Conservation (phyloP, 2,797 vertebrate species). For the Cuniculus paca region DNA sequence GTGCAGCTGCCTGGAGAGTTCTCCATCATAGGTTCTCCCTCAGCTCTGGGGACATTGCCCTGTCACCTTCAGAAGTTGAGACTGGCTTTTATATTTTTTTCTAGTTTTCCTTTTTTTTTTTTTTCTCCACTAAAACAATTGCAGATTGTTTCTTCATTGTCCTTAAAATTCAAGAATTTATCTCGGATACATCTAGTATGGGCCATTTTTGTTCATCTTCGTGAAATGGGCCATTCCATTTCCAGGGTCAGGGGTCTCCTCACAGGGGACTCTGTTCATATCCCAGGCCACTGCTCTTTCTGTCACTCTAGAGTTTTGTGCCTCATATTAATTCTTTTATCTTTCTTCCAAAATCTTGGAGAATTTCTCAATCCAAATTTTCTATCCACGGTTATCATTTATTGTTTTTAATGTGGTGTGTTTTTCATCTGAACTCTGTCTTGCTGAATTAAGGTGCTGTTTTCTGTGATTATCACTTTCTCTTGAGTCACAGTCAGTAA, state of each 20-base stretch:
- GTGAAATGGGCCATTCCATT: not conserved
- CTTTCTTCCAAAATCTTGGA: not conserved
- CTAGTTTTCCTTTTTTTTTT: not conserved
- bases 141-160: not conserved
- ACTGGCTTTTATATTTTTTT: not conserved
- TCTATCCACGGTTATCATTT: not conserved
- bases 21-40: fast-evolving
- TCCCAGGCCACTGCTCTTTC: fast-evolving
- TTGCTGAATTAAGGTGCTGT: not conserved
- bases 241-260: not conserved
- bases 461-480: not conserved
- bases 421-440: not conserved
- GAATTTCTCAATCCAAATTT: not conserved
- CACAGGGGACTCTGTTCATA: not conserved
- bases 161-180: not conserved
- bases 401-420: not conserved
- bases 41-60: too few relatives aligned
- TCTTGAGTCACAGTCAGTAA: not conserved
- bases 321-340: not conserved
- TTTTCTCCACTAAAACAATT: fast-evolving
- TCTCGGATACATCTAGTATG: fast-evolving
- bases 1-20: fast-evolving
- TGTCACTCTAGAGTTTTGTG: not conserved
- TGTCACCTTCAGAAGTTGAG: not conserved
- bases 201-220: not conserved